Base-by-base conservation (phyloP, 2,113 vertebrate species). In the Picathartes gymnocephalus region DNA sequence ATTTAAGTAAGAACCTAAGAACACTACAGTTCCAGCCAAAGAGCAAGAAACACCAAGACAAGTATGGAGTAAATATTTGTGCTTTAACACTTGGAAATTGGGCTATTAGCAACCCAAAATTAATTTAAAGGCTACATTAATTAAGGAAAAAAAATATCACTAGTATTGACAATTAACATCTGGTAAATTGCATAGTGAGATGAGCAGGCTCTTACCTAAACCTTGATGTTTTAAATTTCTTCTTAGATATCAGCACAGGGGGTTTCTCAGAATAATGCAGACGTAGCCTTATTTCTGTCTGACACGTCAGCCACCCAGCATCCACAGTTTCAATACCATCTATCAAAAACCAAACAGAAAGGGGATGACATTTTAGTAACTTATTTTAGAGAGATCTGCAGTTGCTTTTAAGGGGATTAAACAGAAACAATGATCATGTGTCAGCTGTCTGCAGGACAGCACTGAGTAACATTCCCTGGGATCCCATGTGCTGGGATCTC, bases 181-280 rank as follows among this genome's bases (percentile, higher is more conserved):
- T 91, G 24, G 35, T 19, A 90, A 95, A 92, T 16, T 71, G n/a
- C 45, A 60, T 15, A 25, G 9, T 37, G 27, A 85, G 53, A 95
- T n/a, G 84, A 93, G 80, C 28, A 74, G 62, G 31, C 39, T 93
- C 97, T 96, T 98, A 99, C 99, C 99, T 99, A 98, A 99, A 99
- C 95, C 99, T 98, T 51, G 99, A 99, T 81, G 98, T 99, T 98
- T 99, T 99, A 95, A 98, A 99, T 97, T 99, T 99, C 96, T 99
- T 99, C 98, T 99, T 99, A 9, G 99, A 98, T 91, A 99, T 99
- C 39, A 98, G 98, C 65, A 99, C 99, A 30, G 99, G 98, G 58
- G 98, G 92, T 95, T 97, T 98, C 96, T 99, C 98, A 72, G 99
- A 99, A 97, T 98, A 98, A 98, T 99, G 99, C 88, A 99, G 98